Evolutionary conservation across 2,888 invertebrate genomes (phyloP), one percentile per base, ranked within the genome.

Genomic region (Lasioglossum leucozonium): DNA sequence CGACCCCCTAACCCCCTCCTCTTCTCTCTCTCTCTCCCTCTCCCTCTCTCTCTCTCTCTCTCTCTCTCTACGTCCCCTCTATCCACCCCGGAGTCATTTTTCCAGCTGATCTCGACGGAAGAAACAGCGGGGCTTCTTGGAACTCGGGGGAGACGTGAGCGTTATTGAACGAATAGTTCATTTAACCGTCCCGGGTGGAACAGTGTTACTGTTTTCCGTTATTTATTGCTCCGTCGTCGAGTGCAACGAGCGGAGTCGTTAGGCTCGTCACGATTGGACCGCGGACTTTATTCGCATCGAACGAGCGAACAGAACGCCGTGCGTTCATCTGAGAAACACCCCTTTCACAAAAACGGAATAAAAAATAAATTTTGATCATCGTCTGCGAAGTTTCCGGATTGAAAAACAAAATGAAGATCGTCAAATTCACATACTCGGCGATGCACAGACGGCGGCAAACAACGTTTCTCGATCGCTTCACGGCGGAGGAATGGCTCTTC

Each of bases 51-150:
- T 65, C 42, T 34, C 42, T 18, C 6, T 16, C 6, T 26, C 1
- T 75, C 26, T 26, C 2, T 79, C 44, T 47, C 47, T 26, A 40
- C 8, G 62, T 62, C 30, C 62, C 26, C 62, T 62, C 55, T 6
- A 30, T 16, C 30, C 62, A 34, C 62, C 47, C 67, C 37, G 58
- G 62, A 22, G 72, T 71, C 78, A 84, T 79, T 76, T 81, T 85
- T 79, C 76, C 72, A 2, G 42, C 47, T 71, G 1, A 18, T 26
- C 40, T 22, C 47, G 72, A 44, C 72, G 44, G 72, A 72, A 47
- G 72, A 72, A 44, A 26, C 72, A 72, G 47, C 72, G 34, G 34
- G 34, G 72, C 47, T 72, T 72, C 72, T 72, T 34, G 72, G 72
- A 72, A 72, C 72, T 72, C 47, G 5, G 47, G 72, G 44, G n/a